Base-by-base conservation (phyloP, 2,888 invertebrate species). In the Teleogryllus oceanicus region DNA sequence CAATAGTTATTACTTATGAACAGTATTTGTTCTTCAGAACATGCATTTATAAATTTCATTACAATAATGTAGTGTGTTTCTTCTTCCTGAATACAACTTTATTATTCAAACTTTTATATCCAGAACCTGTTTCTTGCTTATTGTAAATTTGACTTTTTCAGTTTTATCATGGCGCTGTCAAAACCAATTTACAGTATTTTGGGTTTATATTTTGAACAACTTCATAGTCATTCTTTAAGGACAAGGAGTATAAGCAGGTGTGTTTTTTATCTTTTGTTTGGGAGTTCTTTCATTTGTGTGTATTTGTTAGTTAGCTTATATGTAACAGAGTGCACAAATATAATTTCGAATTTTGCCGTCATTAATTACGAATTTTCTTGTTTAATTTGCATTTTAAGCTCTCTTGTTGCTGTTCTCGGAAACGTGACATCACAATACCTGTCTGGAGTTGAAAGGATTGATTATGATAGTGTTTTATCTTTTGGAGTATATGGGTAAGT, bases 401-500 rank as follows among this genome's bases (percentile, higher is more conserved):
- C 62, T n/a, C n/a, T 62, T 18, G 62, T 62, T 62, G 62, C 62
- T 62, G 62, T n/a, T 18, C n/a, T 62, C 4, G 62, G 62, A 62
- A 62, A 62, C 16, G 13, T 62, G 11, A 62, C 62, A 18, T 62
- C 62, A 62, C 62, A 62, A 62, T 62, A 62, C n/a, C 16, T 62
- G 8, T 62, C 62, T 62, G 62, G 62, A 62, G 62, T 18, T n/a
- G 5, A 62, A n/a, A 62, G n/a, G n/a, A 62, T 62, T 18, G 62
- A 62, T 62, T 62, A 62, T 62, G 62, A 62, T 62, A 62, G 62
- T 62, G 62, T 62, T 62, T n/a, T 62, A 18, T 13, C 62, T n/a
- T 62, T 62, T n/a, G 62, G 62, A n/a, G n/a, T 62, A 18, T 62
- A 62, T 62, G 62, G 62, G 62, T 62, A n/a, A 62, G 62, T 62